Evolutionary conservation across 2,113 vertebrate species (phyloP).

Genomic region (Cinclus cinclus): DNA sequence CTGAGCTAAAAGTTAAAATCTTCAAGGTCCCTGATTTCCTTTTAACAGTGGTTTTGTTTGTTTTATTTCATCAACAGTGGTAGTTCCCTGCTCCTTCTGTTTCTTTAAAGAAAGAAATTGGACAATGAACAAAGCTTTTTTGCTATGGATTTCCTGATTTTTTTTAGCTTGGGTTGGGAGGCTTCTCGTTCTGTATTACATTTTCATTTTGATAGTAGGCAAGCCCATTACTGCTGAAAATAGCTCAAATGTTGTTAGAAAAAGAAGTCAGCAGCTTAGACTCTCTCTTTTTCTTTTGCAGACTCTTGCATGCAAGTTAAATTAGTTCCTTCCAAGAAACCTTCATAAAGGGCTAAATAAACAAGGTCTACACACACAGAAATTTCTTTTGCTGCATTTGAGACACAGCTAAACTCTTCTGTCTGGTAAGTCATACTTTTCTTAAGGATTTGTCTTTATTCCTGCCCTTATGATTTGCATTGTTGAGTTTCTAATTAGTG

Average conservation of each 20-base stretch:
- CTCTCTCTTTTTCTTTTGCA: slow-evolving; percentile 70
- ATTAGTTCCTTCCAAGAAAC: slow-evolving; percentile 69
- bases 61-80: not conserved
- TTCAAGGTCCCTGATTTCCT: not conserved
- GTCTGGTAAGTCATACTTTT: slow-evolving; percentile 77
- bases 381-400: slow-evolving; percentile 52
- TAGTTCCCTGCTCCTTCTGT: slow-evolving; percentile 25
- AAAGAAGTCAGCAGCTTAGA: slow-evolving; percentile 78
- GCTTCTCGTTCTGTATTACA: not conserved
- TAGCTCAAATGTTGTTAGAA: slow-evolving; percentile 78
- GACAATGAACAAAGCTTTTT: slow-evolving; percentile 23
- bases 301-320: slow-evolving; percentile 68
- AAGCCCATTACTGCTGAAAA: slow-evolving; percentile 85
- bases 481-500: slow-evolving; percentile 23
- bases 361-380: slow-evolving; percentile 48
- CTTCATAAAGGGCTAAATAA: slow-evolving; percentile 71
- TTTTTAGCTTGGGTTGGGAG: not conserved
- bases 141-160: slow-evolving; percentile 67
- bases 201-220: slow-evolving; percentile 64
- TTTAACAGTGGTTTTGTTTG: not conserved
- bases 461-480: not conserved
- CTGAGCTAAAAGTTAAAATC: not conserved
- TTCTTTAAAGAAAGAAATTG: slow-evolving; percentile 66
- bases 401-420: slow-evolving; percentile 40
- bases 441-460: slow-evolving; percentile 13